Percentiles rank a stretch among this genome's conserved stretches.
Conservation (phyloP, 2,113 vertebrate genomes). For the Antennarius striatus region DNA sequence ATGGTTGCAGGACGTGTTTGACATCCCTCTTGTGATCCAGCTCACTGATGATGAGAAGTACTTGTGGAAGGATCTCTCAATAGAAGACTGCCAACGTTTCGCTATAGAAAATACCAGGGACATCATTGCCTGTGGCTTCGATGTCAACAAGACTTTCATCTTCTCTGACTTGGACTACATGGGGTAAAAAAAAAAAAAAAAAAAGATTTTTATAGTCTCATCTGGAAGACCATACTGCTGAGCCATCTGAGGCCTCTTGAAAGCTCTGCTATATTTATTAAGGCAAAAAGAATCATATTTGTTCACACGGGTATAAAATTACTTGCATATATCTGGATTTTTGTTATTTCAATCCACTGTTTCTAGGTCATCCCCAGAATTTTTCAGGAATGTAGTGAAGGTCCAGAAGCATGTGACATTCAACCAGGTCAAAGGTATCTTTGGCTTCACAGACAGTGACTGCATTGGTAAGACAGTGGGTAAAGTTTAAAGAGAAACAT, state of each 20-base stretch:
- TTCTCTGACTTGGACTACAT: conserved; percentile 97
- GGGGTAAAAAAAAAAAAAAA: conserved; percentile 83
- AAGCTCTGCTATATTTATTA: neutral
- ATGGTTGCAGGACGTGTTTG: conserved; percentile 96
- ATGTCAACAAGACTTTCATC: conserved; percentile 96
- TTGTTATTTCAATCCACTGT: conserved; percentile 10
- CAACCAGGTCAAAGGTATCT: conserved; percentile 99
- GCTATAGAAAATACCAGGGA: conserved; percentile 92
- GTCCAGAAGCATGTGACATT: conserved; percentile 97
- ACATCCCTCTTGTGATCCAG: conserved; percentile 93
- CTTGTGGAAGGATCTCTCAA: conserved; percentile 94
- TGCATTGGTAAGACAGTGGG: conserved; percentile 86
- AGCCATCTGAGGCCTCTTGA: neutral
- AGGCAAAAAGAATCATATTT: neutral
- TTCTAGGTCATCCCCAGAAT: conserved; percentile 84
- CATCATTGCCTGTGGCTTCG: conserved; percentile 96
- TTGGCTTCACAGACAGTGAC: conserved; percentile 97
- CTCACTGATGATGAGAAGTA: conserved; percentile 98
- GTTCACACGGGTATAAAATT: neutral
- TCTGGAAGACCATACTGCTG: neutral
- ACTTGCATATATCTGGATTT: neutral
- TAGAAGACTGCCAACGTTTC: conserved; percentile 88
- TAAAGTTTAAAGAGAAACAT: neutral
- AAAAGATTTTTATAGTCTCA: neutral
- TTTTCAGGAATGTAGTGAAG: conserved; percentile 94